These are phyloP conservation scores for Synergus gifuensis DNA, from an alignment of 2,888 invertebrate species.

Conservation along the genomic window DNA sequence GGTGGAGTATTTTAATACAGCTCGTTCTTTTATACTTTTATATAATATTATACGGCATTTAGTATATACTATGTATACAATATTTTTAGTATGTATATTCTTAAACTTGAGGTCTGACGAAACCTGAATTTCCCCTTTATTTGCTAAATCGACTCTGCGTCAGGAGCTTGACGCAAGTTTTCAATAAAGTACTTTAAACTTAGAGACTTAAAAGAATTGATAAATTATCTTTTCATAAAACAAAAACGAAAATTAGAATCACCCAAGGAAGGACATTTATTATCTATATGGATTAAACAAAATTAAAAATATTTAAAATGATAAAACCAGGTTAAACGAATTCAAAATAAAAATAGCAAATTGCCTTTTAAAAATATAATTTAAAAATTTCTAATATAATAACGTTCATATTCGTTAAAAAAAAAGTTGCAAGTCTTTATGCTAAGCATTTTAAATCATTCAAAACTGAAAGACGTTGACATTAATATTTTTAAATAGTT, in stretches of 20 bases:
- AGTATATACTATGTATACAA: constrained; percentile 68
- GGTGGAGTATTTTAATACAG: constrained; percentile 75
- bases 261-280: not conserved
- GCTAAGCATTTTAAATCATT: no score
- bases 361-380: not conserved
- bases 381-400: not conserved
- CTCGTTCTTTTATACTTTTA: constrained; percentile 65
- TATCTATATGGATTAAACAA: not conserved
- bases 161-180: constrained; percentile 30
- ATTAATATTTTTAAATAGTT: not conserved
- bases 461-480: no score
- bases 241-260: not conserved
- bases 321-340: not conserved
- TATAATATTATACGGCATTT: constrained; percentile 66
- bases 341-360: not conserved
- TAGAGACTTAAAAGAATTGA: not conserved
- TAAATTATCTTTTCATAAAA: constrained; percentile 2
- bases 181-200: not conserved
- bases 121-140: constrained; percentile 74
- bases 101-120: constrained; percentile 76
- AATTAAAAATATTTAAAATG: not conserved
- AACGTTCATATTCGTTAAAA: not conserved
- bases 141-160: constrained; percentile 54
- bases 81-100: constrained; percentile 68
- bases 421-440: no score